Evolutionary conservation across 2,113 vertebrate genomes (phyloP), one percentile per base, ranked within the genome.

Genomic region (Clarias batrachus): DNA sequence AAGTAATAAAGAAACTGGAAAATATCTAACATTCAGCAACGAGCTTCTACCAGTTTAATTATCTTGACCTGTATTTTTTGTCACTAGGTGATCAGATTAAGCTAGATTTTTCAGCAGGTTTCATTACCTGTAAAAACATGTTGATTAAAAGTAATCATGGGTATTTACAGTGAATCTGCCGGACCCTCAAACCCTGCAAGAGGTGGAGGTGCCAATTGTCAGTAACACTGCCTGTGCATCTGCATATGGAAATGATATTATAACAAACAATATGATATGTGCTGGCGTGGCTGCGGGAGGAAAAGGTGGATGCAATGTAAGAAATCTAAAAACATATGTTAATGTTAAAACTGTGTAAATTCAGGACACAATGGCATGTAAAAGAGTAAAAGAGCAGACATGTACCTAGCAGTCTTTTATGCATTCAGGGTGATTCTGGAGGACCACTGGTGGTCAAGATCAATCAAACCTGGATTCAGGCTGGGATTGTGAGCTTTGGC

Each of bases 401-500:
- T 56, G n/a, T 19, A 77, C n/a, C 57, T 65, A 56, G 37, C 17
- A 60, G 13, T 0, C 37, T 13, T 41, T 70, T 76, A 14, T 82
- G 17, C 79, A 85, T 73, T 80, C 83, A 97, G 96, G 96, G 96
- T 52, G 96, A 97, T 48, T 96, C 96, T 65, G 95, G 96, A n/a
- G 96, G 96, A 83, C 95, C 96, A 37, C 33, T 97, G 78, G 95
- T 96, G 82, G 91, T 90, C 87, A 92, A 87, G 88, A 91, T 93
- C 83, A 91, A 91, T 86, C 92, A 87, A 86, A 3, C 3, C 3
- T 97, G 96, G 96, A 92, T 96, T 87, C 95, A 96, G 85, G 93
- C 91, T 85, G 96, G 96, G 65, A 93, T 96, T 85, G 95, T 96
- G 85, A 97, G 95, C 93, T 97, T 95, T 92, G 96, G 96, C 87